Conservation (phyloP, 2,113 vertebrate species). For the Elephantulus edwardii region DNA sequence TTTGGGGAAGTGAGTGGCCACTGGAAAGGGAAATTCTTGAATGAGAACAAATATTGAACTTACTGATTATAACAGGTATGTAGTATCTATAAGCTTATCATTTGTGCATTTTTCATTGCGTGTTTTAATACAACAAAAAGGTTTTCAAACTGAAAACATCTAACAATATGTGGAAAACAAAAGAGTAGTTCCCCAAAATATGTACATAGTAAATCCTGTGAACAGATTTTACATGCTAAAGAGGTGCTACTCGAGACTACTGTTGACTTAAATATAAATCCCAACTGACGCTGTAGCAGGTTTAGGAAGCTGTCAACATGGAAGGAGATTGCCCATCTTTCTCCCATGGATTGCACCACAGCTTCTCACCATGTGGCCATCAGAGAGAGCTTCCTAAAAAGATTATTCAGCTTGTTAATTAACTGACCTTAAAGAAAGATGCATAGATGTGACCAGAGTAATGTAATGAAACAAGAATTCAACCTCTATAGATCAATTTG, state of each 20-base stretch:
- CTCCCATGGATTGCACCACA: no score
- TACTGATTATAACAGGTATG: neutral
- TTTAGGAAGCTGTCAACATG: no score
- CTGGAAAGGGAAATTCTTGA: neutral
- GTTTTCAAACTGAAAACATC: neutral
- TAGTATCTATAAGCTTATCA: neutral
- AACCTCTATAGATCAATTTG: neutral
- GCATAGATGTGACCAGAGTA: no score
- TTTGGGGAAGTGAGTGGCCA: neutral
- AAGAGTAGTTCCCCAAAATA: neutral
- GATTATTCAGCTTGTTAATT: neutral
- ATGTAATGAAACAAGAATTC: neutral
- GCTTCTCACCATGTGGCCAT: no score
- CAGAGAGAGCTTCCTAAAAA: no score
- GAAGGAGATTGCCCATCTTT: no score
- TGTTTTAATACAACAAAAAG: neutral
- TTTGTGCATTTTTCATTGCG: neutral
- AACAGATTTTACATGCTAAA: neutral
- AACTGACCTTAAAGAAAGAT: neutral
- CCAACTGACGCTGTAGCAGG: no score
- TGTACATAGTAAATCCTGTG: neutral
- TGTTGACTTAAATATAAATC: no score
- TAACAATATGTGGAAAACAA: neutral
- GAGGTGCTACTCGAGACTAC: no score
- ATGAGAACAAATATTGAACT: neutral